Evolutionary conservation across 2,888 invertebrate genomes (phyloP).

Genomic region (Synanthedon myopaeformis): DNA sequence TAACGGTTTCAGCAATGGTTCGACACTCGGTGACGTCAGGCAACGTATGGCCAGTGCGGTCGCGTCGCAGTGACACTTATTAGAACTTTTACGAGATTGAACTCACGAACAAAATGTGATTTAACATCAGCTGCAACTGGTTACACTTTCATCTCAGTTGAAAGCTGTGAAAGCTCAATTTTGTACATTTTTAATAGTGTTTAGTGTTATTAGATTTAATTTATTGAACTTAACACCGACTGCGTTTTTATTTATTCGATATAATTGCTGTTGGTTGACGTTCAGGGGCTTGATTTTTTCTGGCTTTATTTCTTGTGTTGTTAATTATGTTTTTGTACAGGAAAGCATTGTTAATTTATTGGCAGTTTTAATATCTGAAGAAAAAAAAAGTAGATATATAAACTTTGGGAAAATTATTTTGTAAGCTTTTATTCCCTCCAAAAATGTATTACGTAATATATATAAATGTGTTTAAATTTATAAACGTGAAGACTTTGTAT

Average conservation of each 20-base stretch:
- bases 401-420: too few relatives aligned
- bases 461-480: too few relatives aligned
- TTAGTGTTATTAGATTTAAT: conserved; percentile 32
- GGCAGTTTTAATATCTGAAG: too few relatives aligned
- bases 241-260: conserved; percentile 2
- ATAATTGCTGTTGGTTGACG: not conserved
- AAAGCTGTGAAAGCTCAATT: conserved; percentile 32
- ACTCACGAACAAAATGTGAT: not conserved
- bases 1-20: conserved; percentile 54
- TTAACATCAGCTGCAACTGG: not conserved
- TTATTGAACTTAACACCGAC: conserved; percentile 7
- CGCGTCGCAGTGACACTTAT: conserved; percentile 44
- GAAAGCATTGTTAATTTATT: too few relatives aligned
- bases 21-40: conserved; percentile 49
- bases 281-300: too few relatives aligned
- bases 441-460: too few relatives aligned
- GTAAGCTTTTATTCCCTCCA: too few relatives aligned
- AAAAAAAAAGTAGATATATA: too few relatives aligned
- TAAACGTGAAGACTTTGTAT: too few relatives aligned
- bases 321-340: too few relatives aligned
- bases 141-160: not conserved
- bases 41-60: conserved; percentile 61
- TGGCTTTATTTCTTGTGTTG: too few relatives aligned
- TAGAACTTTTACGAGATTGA: not conserved
- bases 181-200: conserved; percentile 11